Conservation (phyloP, 2,113 vertebrate genomes). For the Oenanthe oenanthe region DNA sequence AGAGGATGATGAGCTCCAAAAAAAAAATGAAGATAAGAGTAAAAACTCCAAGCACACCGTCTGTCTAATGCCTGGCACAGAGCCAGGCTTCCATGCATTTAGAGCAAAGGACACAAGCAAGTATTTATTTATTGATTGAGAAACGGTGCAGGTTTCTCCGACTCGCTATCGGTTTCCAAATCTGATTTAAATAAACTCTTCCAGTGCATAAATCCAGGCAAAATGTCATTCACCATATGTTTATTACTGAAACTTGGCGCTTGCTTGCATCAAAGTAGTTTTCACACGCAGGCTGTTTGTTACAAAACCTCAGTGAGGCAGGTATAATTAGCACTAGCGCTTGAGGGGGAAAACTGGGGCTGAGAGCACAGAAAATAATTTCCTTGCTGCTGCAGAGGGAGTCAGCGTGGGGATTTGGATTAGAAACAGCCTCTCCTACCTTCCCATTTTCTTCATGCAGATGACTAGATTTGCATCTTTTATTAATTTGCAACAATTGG, state of each 20-base stretch:
- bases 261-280: slow-evolving; percentile 45
- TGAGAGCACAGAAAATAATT: slow-evolving; percentile 33
- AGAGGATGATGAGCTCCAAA: fast-evolving
- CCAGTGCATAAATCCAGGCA: slow-evolving; percentile 20
- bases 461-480: slow-evolving; percentile 6
- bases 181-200: slow-evolving; percentile 58
- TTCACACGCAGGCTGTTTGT: slow-evolving; percentile 54
- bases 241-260: slow-evolving; percentile 61
- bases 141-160: neutral
- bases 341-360: slow-evolving; percentile 27
- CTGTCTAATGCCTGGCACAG: neutral
- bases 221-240: slow-evolving; percentile 64
- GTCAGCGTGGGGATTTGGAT: neutral
- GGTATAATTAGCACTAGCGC: slow-evolving; percentile 57
- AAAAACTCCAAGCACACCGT: neutral
- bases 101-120: neutral
- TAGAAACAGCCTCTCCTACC: neutral
- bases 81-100: neutral
- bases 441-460: neutral
- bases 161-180: slow-evolving; percentile 26
- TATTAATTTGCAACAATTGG: slow-evolving; percentile 32
- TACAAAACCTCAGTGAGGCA: slow-evolving; percentile 54
- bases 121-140: slow-evolving; percentile 31
- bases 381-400: slow-evolving; percentile 15
- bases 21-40: neutral